Base-by-base conservation (phyloP, 2,113 vertebrate species). In the Setophaga coronata region DNA sequence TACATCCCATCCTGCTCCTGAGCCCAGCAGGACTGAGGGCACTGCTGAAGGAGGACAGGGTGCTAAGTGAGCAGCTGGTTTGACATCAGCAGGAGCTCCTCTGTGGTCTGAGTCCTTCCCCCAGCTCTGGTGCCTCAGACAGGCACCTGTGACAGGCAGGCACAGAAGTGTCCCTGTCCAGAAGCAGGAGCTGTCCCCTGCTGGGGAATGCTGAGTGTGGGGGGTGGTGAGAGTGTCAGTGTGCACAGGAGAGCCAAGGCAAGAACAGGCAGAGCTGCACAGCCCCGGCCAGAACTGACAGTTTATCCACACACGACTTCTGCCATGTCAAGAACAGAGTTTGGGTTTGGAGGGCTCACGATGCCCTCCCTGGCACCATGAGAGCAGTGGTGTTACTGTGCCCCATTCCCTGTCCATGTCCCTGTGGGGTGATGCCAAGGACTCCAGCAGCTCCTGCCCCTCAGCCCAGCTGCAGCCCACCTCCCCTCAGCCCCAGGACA, bases 171-270 rank as follows among this genome's bases (percentile, higher is more conserved):
- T 70, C 82, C 45, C 51, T 8, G 54, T 13, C 7, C 47, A 40
- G 62, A 21, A 51, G 2, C 42, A 57, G 54, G 34, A 73, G 12
- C 14, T 5, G 33, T 9, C 11, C 67, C 11, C 1, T 0, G 0
- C 56, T 26, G 5, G 5, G 31, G 34, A 34, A 33, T 0, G 1
- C 31, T 2, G 34, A 16, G 36, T 7, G 26, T 11, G 77, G 36
- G 36, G 7, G 36, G 36, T 36, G 17, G 31, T 21, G 58, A 21
- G 13, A 24, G 25, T 0, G 3, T 13, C 33, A 57, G 51, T 0
- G 47, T 3, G 8, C 4, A 21, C 38, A 1, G 36, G 14, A 66
- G 36, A 81, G 50, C 25, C 3, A 3, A 5, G 54, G 62, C 54
- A 74, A 54, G n/a, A 38, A 19, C 43, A 47, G 70, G 65, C 34